Evolutionary conservation across 2,888 invertebrate genomes (phyloP).

Genomic region (Ischnus inquisitorius): DNA sequence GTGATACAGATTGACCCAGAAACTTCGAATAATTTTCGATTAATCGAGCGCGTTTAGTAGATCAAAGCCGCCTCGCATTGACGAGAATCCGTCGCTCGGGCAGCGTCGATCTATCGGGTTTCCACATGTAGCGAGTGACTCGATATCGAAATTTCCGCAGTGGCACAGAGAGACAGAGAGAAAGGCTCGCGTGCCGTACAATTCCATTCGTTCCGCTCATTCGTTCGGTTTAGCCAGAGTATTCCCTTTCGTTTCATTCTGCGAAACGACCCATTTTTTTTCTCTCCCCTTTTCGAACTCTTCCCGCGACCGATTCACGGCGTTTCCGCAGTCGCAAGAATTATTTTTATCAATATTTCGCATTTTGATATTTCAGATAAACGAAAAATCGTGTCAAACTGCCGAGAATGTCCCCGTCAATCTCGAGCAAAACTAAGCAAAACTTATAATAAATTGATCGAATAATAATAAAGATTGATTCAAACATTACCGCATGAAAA

Average conservation of each 20-base stretch:
- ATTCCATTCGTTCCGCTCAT: slow-evolving; percentile 9
- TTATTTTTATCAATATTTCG: not conserved
- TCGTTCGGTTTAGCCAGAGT: slow-evolving; percentile 11
- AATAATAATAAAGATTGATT: no score
- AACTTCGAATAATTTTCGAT: slow-evolving; percentile 60
- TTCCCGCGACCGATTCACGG: not conserved
- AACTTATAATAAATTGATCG: no score
- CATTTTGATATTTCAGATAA: not conserved
- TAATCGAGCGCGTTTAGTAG: slow-evolving; percentile 59
- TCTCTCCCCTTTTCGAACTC: not conserved
- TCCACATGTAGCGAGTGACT: slow-evolving; percentile 50
- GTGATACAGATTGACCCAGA: slow-evolving; percentile 36
- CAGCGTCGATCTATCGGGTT: slow-evolving; percentile 53
- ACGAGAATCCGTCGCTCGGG: slow-evolving; percentile 15
- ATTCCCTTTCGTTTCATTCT: slow-evolving; percentile 18
- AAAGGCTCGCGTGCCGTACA: not conserved
- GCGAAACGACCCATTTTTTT: slow-evolving; percentile 24
- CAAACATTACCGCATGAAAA: no score
- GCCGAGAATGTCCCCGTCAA: no score
- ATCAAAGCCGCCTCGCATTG: slow-evolving; percentile 58
- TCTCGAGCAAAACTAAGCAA: no score
- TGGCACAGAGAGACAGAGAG: slow-evolving; percentile 18
- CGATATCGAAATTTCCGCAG: slow-evolving; percentile 51
- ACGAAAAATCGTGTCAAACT: no score
- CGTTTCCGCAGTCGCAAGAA: not conserved